These are phyloP conservation scores for Gasteruption jaculator DNA, from an alignment of 2,888 invertebrate species.

Conservation along the genomic window DNA sequence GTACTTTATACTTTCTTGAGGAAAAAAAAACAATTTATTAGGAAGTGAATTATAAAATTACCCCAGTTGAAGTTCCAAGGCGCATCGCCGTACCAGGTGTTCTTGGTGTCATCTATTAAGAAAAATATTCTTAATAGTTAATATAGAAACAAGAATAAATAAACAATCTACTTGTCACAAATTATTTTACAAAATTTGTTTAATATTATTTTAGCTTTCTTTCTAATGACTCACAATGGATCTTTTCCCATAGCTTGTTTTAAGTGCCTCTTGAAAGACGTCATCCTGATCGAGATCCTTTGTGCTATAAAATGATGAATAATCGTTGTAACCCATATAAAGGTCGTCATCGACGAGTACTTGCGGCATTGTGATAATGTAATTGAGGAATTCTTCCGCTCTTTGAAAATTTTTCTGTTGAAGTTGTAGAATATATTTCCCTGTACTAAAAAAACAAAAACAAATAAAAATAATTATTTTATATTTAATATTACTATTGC, in stretches of 20 bases:
- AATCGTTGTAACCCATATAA: slow-evolving; percentile 67
- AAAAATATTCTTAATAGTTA: slow-evolving; percentile 5
- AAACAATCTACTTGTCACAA: slow-evolving; percentile 5
- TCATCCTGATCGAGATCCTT: slow-evolving; percentile 69
- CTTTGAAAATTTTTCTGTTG: too few relatives aligned
- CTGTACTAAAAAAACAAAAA: too few relatives aligned
- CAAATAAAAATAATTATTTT: too few relatives aligned
- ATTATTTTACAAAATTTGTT: slow-evolving; percentile 9
- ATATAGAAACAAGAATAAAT: slow-evolving; percentile 9
- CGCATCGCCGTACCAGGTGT: slow-evolving; percentile 54
- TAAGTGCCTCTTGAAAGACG: slow-evolving; percentile 72
- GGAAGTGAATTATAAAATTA: slow-evolving; percentile 33
- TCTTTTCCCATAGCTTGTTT: slow-evolving; percentile 67
- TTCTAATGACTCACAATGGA: slow-evolving; percentile 62
- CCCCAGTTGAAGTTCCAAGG: slow-evolving; percentile 57
- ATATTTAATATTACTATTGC: too few relatives aligned
- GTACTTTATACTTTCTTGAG: background rate
- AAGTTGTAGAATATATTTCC: too few relatives aligned
- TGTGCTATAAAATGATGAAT: slow-evolving; percentile 62
- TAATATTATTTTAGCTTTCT: background rate
- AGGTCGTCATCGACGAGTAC: slow-evolving; percentile 59
- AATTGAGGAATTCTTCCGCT: too few relatives aligned
- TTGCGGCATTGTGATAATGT: slow-evolving; percentile 21
- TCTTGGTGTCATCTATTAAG: slow-evolving; percentile 49
- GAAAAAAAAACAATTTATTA: background rate